Evolutionary conservation across 1,140 invertebrate species (phyloP).

Genomic region (Ostrea denselamellosa): DNA sequence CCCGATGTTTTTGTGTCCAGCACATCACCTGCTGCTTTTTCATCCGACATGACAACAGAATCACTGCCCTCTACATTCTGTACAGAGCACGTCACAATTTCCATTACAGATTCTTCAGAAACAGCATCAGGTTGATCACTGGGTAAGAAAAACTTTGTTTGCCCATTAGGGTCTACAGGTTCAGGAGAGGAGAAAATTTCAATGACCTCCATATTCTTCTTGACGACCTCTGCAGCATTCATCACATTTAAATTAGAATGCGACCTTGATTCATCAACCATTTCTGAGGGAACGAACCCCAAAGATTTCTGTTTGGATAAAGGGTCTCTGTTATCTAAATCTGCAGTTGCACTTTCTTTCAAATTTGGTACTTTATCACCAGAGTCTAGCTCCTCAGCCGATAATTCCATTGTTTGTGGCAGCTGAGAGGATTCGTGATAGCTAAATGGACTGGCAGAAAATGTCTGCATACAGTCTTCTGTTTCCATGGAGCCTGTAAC

Average conservation of each 20-base stretch:
- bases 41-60: neutral
- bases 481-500: neutral
- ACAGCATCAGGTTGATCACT: neutral
- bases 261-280: neutral
- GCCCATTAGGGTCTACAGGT: neutral
- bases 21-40: neutral
- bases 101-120: neutral
- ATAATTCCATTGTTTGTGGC: neutral
- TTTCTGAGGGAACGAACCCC: neutral
- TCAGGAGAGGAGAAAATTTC: slow-evolving; percentile 43
- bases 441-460: neutral
- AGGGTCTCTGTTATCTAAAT: neutral
- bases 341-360: neutral
- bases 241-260: neutral
- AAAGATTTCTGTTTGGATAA: neutral
- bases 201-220: neutral
- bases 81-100: neutral
- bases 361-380: neutral
- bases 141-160: neutral
- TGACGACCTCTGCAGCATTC: neutral
- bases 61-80: neutral
- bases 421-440: neutral
- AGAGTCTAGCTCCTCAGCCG: slow-evolving; percentile 23
- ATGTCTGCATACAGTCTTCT: neutral
- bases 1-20: neutral